phyloP scores from a whole-genome alignment of 1,140 invertebrate genomes.

The Glomeris maerens region DNA sequence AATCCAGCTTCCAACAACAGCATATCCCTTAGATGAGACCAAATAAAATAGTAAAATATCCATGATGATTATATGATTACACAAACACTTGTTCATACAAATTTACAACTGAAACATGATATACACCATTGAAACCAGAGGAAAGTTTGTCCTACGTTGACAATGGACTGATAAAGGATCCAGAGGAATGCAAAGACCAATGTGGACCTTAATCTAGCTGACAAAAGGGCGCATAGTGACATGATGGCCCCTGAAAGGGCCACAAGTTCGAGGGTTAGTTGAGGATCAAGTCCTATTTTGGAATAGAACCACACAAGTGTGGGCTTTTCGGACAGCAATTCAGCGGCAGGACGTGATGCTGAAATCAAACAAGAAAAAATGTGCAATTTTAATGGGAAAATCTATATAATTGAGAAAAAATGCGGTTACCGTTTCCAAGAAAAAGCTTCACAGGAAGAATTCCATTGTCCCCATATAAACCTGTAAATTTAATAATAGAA shows the following conservation, averaged over 20 bases:
- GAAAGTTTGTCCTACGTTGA: slow-evolving; percentile 62
- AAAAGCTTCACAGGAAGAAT: slow-evolving; percentile 52
- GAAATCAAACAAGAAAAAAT: slow-evolving; percentile 22
- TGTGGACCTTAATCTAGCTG: slow-evolving; percentile 43
- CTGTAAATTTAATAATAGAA: slow-evolving; percentile 35
- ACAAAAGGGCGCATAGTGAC: slow-evolving; percentile 51
- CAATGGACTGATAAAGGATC: slow-evolving; percentile 58
- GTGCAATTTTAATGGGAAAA: background rate
- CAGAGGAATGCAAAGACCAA: slow-evolving; percentile 51
- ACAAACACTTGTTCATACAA: background rate
- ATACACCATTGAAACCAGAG: slow-evolving; percentile 57
- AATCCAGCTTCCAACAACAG: slow-evolving; percentile 62
- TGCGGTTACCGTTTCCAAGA: slow-evolving; percentile 30
- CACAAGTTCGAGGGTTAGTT: slow-evolving; percentile 55
- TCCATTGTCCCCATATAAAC: slow-evolving; percentile 65
- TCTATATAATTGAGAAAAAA: slow-evolving; percentile 16
- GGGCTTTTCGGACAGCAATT: slow-evolving; percentile 46
- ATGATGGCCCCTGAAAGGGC: slow-evolving; percentile 48
- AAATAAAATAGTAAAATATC: slow-evolving; percentile 4
- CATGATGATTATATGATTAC: slow-evolving; percentile 3
- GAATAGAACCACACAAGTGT: slow-evolving; percentile 54
- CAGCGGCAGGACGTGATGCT: slow-evolving; percentile 28
- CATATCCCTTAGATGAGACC: slow-evolving; percentile 46
- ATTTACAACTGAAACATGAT: background rate
- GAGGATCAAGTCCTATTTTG: slow-evolving; percentile 47